A percentile compares a stretch with the other conserved stretches of the same genome.
Evolutionary conservation across 2,797 vertebrate genomes (phyloP).

Genomic region (Acrocephalus scirpaceus): DNA sequence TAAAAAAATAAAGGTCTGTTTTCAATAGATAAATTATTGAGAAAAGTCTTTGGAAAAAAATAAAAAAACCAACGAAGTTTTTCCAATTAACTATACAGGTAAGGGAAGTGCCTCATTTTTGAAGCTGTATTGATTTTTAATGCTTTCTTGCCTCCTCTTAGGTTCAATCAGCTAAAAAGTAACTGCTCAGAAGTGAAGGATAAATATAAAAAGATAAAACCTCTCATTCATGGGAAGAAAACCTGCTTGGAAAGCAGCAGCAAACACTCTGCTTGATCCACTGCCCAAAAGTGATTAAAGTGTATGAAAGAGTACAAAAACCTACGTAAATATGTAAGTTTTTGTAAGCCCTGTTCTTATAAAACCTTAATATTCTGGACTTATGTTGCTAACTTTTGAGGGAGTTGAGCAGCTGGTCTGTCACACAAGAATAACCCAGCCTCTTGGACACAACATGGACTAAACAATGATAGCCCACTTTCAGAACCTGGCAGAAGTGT

Average conservation of each 20-base stretch:
- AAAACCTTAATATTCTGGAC: not conserved
- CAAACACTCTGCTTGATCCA: not conserved
- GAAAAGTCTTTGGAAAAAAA: not conserved
- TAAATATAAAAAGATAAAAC: not conserved
- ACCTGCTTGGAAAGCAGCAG: not conserved
- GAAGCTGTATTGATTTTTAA: not conserved
- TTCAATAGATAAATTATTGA: not conserved
- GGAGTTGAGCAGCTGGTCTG: constrained; percentile 6
- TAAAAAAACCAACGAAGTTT: not conserved
- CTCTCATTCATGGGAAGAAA: not conserved
- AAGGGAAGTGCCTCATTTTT: not conserved
- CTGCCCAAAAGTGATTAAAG: not conserved
- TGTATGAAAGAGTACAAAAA: not conserved
- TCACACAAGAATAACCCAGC: not conserved
- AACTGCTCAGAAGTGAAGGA: not conserved
- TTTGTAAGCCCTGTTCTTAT: not conserved
- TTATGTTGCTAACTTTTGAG: not conserved
- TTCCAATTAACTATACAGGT: rapidly evolving
- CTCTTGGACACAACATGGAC: not conserved
- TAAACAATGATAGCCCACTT: constrained; percentile 31
- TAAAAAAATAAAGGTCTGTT: not conserved
- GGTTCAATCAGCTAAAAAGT: not conserved
- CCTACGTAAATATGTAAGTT: not conserved
- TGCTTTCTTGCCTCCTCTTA: not conserved
- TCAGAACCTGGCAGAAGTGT: not conserved